A percentile compares a stretch with the other conserved stretches of the same genome.
Evolutionary conservation across 2,888 invertebrate species (phyloP).

Genomic region (Aleiodes alternator): DNA sequence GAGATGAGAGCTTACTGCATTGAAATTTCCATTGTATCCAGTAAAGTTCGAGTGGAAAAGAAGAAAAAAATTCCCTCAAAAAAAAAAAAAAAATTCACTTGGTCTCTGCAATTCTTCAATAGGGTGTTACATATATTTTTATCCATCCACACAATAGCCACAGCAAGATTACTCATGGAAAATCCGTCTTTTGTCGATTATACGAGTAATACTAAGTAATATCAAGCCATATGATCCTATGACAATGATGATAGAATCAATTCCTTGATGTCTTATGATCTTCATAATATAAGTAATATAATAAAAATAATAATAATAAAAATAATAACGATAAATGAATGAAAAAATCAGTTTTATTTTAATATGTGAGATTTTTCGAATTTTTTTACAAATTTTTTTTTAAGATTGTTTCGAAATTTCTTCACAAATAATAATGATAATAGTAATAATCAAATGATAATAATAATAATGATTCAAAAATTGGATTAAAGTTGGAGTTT

Average conservation of each 20-base stretch:
- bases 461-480: no score
- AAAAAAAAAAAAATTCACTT: background rate
- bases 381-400: no score
- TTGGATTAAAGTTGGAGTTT: no score
- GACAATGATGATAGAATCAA: conserved; percentile 65
- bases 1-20: background rate
- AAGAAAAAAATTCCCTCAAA: background rate
- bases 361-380: no score
- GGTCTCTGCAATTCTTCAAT: no score
- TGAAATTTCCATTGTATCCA: conserved; percentile 16
- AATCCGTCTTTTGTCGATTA: conserved; percentile 70
- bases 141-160: conserved; percentile 70
- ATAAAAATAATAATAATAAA: conserved; percentile 27
- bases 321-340: no score
- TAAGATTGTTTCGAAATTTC: no score
- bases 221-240: conserved; percentile 66
- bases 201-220: conserved; percentile 66
- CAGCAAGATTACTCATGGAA: conserved; percentile 70
- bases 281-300: background rate
- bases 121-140: conserved; percentile 61
- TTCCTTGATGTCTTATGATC: conserved; percentile 42
- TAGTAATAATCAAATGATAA: no score
- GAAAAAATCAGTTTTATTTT: no score
- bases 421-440: no score
- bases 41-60: conserved; percentile 8